A percentile compares a stretch with the other conserved stretches of the same genome.
phyloP scores from a whole-genome alignment of 1,140 invertebrate species.

The Drosophila subpulchrella region DNA sequence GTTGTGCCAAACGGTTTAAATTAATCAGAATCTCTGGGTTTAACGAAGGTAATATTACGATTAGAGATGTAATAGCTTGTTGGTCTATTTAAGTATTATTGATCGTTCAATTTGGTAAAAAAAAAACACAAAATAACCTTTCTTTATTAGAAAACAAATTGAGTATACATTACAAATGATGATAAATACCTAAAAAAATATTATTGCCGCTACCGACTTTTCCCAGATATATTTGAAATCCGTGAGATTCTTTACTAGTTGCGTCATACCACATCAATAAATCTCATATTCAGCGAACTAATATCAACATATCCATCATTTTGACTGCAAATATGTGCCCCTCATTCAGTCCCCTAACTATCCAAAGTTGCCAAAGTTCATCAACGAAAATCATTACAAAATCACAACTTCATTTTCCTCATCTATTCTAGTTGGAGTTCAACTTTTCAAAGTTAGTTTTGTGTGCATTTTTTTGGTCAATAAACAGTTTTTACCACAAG shows the following conservation, averaged over 20 bases:
- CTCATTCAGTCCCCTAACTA: conserved; percentile 5
- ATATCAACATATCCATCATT: conserved; percentile 20
- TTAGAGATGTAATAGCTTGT: too few relatives aligned
- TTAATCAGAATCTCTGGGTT: not conserved
- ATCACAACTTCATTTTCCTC: conserved; percentile 15
- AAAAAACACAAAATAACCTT: too few relatives aligned
- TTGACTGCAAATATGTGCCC: conserved; percentile 1
- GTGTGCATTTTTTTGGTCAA: conserved; percentile 17
- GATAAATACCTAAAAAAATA: too few relatives aligned
- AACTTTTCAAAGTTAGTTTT: conserved; percentile 44
- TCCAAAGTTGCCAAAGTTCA: conserved; percentile 40
- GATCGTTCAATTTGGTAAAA: too few relatives aligned
- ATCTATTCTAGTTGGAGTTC: conserved; percentile 18
- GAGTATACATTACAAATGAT: too few relatives aligned
- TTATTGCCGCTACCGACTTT: too few relatives aligned
- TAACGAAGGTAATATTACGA: not conserved
- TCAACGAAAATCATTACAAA: conserved; percentile 46
- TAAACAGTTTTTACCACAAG: conserved; percentile 50
- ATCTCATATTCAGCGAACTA: not conserved
- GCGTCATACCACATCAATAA: not conserved
- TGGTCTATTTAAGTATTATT: not conserved
- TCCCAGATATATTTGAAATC: too few relatives aligned
- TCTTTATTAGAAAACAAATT: too few relatives aligned
- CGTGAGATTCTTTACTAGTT: too few relatives aligned
- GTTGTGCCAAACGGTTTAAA: conserved; percentile 9